Conservation (phyloP, 1,140 invertebrate genomes). For the Drosophila melanogaster region Release_6_plus_ISO1_MT NT_037436.4:3959001-3959500, state of each 20-base stretch:
- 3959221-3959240: constrained; percentile 55
- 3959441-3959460: constrained; percentile 52
- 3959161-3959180: constrained; percentile 32
- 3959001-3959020: constrained; percentile 98
- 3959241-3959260: constrained; percentile 75
- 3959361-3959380: constrained; percentile 83
- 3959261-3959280: constrained; percentile 80
- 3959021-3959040: constrained; percentile 97
- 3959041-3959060: constrained; percentile 99
- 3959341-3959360: constrained; percentile 84
- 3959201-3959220: constrained; percentile 38
- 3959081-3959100: constrained; percentile 88
- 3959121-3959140: not conserved
- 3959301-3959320: constrained; percentile 58
- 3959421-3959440: constrained; percentile 85
- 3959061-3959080: constrained; percentile 93
- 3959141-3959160: not conserved
- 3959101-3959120: constrained; percentile 76
- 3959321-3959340: constrained; percentile 32
- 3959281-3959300: constrained; percentile 75
- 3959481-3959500: constrained; percentile 78
- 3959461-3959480: constrained; percentile 74
- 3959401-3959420: constrained; percentile 90
- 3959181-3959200: constrained; percentile 45
- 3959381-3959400: constrained; percentile 88